Evolutionary conservation across 2,888 invertebrate species (phyloP).

Genomic region (Aquatica leii): DNA sequence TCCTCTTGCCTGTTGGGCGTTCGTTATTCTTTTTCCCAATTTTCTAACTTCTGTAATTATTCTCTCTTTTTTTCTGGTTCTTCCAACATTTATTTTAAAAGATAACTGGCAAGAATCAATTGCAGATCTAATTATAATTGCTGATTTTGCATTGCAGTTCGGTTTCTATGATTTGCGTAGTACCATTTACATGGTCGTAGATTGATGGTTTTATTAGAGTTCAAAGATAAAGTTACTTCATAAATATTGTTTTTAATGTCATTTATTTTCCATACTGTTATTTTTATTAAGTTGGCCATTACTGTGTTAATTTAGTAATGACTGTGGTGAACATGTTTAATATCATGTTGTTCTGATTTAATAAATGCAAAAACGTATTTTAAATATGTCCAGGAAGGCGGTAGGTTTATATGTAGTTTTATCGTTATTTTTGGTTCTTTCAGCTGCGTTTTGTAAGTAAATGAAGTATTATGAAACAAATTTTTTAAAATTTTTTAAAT

Average conservation of each 20-base stretch:
- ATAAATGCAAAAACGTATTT: neutral
- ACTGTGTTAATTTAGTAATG: constrained; percentile 10
- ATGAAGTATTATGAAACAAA: constrained; percentile 6
- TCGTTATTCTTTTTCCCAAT: no score
- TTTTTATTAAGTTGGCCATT: neutral
- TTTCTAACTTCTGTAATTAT: no score
- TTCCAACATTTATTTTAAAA: no score
- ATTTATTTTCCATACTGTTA: constrained; percentile 8
- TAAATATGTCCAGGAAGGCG: neutral
- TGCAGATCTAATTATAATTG: no score
- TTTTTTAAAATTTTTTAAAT: constrained; percentile 12
- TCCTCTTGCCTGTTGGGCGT: no score
- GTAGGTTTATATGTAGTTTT: neutral
- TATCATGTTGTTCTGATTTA: constrained; percentile 4
- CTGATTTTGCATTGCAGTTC: no score
- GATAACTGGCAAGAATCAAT: no score
- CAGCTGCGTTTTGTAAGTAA: no score
- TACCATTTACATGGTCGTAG: no score
- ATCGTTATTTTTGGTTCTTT: neutral
- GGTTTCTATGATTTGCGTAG: no score
- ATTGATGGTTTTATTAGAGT: no score
- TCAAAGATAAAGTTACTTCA: neutral
- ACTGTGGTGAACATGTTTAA: constrained; percentile 2
- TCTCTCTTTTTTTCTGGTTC: no score
- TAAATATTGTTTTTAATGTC: constrained; percentile 8